Evolutionary conservation across 2,113 vertebrate genomes (phyloP), one percentile per base, ranked within the genome.

Genomic region (Donacobius atricapilla): DNA sequence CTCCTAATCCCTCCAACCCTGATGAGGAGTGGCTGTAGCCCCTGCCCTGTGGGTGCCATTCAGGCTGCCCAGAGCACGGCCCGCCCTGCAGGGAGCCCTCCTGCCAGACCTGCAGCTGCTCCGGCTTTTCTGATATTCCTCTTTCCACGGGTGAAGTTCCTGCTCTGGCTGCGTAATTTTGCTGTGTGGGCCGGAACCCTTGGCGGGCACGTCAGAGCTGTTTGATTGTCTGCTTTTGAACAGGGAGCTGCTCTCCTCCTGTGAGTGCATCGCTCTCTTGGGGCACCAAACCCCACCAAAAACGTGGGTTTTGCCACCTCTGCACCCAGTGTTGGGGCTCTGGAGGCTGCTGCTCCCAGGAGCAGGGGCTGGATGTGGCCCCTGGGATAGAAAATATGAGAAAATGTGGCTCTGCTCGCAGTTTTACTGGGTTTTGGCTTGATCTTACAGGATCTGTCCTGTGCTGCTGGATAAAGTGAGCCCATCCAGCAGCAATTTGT

Each of bases 211-310:
- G 2, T 4, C 15, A 39, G 27, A 65, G 9, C 63, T 50, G 18
- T 28, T 65, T 14, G 20, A 65, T 73, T 0, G 31, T 9, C 21
- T 64, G 24, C 23, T n/a, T 22, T 35, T 42, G 40, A 5, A 0
- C 25, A 15, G 9, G 1, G 66, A 60, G 33, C 28, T 9, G 22
- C 7, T 71, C 1, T 0, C 21, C 6, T 9, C 9, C 50, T 22
- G 18, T 1, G 35, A 13, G 37, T 0, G 6, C 33, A 9, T 64
- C 7, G 0, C 42, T 39, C 20, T 15, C 51, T 9, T 27, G 60
- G 4, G 33, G 25, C 7, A 1, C 37, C 28, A 35, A 54, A 35
- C 0, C 47, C 3, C n/a, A n/a, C n/a, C n/a, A n/a, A n/a, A n/a
- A n/a, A n/a, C n/a, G n/a, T n/a, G n/a, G n/a, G n/a, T n/a, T n/a